phyloP scores from a whole-genome alignment of 2,113 vertebrate genomes.

The Catagonus wagneri region DNA sequence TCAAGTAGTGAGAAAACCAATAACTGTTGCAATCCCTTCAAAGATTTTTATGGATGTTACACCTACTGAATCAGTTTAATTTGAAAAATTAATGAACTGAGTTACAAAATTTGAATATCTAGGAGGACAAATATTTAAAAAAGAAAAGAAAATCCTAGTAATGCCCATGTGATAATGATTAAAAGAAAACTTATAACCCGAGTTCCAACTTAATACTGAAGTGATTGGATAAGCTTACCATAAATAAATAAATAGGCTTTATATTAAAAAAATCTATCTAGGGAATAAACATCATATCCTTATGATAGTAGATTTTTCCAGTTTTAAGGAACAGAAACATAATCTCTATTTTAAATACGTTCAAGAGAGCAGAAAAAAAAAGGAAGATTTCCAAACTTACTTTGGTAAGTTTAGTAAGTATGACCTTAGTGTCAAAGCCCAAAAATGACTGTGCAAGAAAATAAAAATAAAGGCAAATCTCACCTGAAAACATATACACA shows the following conservation, averaged over 20 bases:
- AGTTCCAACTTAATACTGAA: neutral
- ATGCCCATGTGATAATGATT: neutral
- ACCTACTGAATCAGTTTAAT: neutral
- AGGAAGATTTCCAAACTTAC: neutral
- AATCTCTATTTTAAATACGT: neutral
- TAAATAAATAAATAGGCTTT: neutral
- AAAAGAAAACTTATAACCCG: neutral
- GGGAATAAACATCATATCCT: neutral
- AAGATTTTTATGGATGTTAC: neutral
- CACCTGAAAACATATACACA: neutral
- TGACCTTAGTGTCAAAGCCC: neutral
- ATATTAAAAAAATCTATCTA: neutral
- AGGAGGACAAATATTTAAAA: neutral
- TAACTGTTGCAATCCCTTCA: neutral
- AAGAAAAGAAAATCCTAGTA: neutral
- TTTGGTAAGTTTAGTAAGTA: neutral
- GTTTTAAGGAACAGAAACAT: neutral
- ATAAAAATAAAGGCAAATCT: neutral
- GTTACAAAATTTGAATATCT: neutral
- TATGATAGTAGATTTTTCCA: neutral
- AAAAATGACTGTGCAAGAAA: neutral
- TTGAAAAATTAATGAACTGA: slow-evolving; percentile 52
- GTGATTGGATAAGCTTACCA: neutral
- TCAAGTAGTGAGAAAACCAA: neutral
- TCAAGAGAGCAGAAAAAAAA: neutral